Percentiles rank a stretch among this genome's conserved stretches.
phyloP scores from a whole-genome alignment of 2,888 invertebrate species.

The Lepetodrilus schrolli region DNA sequence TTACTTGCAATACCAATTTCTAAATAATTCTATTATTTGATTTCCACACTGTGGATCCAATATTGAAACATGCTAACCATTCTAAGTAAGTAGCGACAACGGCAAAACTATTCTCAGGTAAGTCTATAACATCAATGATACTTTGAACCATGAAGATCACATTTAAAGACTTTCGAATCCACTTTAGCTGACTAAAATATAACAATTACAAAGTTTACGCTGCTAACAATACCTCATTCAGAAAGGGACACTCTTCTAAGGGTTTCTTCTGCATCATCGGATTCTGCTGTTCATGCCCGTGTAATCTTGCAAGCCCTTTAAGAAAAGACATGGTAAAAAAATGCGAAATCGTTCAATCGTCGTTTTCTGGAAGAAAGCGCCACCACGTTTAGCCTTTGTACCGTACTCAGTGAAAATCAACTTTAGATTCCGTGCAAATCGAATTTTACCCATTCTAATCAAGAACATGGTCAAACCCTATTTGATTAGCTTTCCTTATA shows the following conservation, averaged over 20 bases:
- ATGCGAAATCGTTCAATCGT: background rate
- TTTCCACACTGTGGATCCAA: too few relatives aligned
- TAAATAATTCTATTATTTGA: too few relatives aligned
- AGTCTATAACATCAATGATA: too few relatives aligned
- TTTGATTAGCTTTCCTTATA: conserved; percentile 17
- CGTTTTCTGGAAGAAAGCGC: conserved; percentile 1
- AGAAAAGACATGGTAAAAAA: background rate
- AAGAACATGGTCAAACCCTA: conserved; percentile 15
- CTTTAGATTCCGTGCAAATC: conserved; percentile 17
- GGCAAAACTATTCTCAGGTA: too few relatives aligned
- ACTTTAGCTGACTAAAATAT: too few relatives aligned
- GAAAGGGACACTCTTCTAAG: too few relatives aligned
- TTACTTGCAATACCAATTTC: too few relatives aligned
- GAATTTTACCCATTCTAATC: conserved; percentile 22
- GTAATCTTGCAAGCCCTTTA: background rate
- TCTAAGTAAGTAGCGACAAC: too few relatives aligned
- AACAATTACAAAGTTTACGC: background rate
- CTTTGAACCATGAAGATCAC: too few relatives aligned
- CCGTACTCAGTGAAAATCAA: conserved; percentile 13
- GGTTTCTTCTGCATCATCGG: background rate
- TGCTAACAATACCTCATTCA: too few relatives aligned
- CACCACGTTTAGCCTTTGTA: conserved; percentile 5
- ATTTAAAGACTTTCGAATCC: too few relatives aligned
- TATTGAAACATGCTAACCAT: too few relatives aligned
- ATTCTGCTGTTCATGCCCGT: background rate